Conservation (phyloP, 2,113 vertebrate genomes). For the Notarius quadriscutis region DNA sequence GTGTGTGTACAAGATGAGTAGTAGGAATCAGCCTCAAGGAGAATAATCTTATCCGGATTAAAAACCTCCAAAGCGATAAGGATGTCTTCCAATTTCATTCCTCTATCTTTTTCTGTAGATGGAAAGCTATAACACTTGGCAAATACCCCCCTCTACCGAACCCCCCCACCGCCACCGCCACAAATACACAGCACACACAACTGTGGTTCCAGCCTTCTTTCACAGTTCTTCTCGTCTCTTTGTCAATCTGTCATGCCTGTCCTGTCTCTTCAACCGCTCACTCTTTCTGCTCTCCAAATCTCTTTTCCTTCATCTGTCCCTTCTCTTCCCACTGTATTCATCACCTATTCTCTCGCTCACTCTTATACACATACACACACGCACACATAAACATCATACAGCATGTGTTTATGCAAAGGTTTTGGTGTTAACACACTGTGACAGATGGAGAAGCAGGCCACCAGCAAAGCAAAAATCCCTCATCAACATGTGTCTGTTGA, state of each 20-base stretch:
- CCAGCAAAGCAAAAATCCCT: not conserved
- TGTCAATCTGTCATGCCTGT: constrained; percentile 31
- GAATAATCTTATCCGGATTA: constrained; percentile 47
- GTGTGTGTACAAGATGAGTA: not conserved
- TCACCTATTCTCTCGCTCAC: not conserved
- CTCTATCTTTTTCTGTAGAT: not conserved
- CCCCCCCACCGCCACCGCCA: not conserved
- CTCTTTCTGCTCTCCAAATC: not conserved
- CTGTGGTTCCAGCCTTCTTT: not conserved
- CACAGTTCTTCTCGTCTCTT: not conserved
- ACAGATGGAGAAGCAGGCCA: constrained; percentile 17
- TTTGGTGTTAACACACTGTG: constrained; percentile 27
- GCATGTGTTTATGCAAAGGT: not conserved
- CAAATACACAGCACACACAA: constrained; percentile 9
- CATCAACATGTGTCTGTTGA: constrained; percentile 16
- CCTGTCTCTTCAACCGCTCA: not conserved
- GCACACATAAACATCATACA: constrained; percentile 56
- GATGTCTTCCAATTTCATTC: constrained; percentile 24
- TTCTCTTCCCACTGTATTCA: not conserved
- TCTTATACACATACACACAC: not conserved
- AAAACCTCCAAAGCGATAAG: constrained; percentile 39
- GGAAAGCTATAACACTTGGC: not conserved
- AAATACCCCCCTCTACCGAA: not conserved
- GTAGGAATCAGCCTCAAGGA: not conserved
- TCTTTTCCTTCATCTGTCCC: constrained; percentile 1